phyloP scores from a whole-genome alignment of 1,140 invertebrate genomes.

The Rhyacophila brunnea region DNA sequence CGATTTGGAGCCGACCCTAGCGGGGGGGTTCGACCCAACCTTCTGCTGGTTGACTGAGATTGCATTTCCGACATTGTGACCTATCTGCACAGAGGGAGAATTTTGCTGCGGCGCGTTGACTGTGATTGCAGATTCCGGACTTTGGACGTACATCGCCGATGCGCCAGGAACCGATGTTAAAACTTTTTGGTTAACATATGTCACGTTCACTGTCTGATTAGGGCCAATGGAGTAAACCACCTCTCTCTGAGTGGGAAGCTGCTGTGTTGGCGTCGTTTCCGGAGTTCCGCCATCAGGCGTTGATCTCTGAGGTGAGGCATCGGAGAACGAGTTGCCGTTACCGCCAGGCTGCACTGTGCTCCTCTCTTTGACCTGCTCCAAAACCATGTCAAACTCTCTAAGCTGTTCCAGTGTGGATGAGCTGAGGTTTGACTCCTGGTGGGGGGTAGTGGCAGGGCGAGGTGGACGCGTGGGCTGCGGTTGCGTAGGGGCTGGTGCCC shows the following conservation, averaged over 20 bases:
- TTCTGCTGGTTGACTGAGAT: constrained; percentile 48
- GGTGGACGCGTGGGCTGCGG: constrained; percentile 39
- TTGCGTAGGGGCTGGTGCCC: constrained; percentile 49
- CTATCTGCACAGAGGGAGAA: constrained; percentile 42
- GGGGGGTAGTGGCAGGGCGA: constrained; percentile 39
- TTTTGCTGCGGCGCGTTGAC: constrained; percentile 45
- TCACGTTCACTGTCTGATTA: constrained; percentile 48
- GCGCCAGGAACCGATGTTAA: constrained; percentile 39
- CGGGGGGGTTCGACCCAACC: constrained; percentile 40
- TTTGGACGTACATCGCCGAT: constrained; percentile 38
- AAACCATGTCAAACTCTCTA: constrained; percentile 77
- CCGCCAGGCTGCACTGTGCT: constrained; percentile 58
- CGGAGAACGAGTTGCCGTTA: constrained; percentile 35
- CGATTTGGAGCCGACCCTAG: constrained; percentile 51
- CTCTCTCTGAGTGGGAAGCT: constrained; percentile 41
- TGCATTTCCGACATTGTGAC: constrained; percentile 45
- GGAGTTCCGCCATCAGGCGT: constrained; percentile 12
- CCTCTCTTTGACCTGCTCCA: constrained; percentile 76
- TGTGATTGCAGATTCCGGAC: constrained; percentile 47
- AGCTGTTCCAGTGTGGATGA: constrained; percentile 71
- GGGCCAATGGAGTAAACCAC: constrained; percentile 50
- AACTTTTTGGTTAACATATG: constrained; percentile 48
- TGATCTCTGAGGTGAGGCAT: constrained; percentile 28
- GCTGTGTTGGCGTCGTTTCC: constrained; percentile 26
- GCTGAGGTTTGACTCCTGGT: constrained; percentile 51